phyloP scores from a whole-genome alignment of 2,797 vertebrate genomes.

The Acrocephalus scirpaceus region DNA sequence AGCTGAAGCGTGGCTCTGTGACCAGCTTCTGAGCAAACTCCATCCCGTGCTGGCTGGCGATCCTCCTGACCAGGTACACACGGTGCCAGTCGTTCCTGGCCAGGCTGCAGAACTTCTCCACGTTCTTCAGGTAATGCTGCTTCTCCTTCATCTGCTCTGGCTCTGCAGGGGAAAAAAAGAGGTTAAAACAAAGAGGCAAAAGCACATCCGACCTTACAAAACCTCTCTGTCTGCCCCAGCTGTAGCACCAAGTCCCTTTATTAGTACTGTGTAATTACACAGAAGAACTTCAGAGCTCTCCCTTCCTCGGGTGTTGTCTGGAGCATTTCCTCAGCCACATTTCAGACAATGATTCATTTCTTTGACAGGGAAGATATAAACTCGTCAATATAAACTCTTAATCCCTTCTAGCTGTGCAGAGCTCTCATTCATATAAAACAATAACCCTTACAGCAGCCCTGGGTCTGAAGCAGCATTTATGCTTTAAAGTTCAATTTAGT shows the following conservation, averaged over 20 bases:
- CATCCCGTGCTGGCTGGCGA: constrained; percentile 81
- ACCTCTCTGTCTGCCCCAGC: not conserved
- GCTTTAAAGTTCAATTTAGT: not conserved
- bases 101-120: constrained; percentile 73
- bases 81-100: constrained; percentile 85
- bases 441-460: not conserved
- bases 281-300: not conserved
- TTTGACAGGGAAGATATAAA: not conserved
- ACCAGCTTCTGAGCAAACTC: constrained; percentile 85
- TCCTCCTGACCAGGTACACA: constrained; percentile 88
- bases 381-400: not conserved
- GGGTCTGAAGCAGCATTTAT: not conserved
- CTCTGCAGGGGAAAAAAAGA: not conserved
- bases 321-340: not conserved
- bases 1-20: constrained; percentile 55
- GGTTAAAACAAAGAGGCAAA: not conserved
- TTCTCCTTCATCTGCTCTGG: not conserved
- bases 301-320: not conserved
- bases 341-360: not conserved
- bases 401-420: not conserved
- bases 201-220: not conserved
- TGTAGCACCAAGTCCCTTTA: not conserved
- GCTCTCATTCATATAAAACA: not conserved
- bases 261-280: not conserved
- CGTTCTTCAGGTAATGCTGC: constrained; percentile 54